Evolutionary conservation across 2,113 vertebrate species (phyloP), one percentile per base, ranked within the genome.

Genomic region (Barbus barbus): DNA sequence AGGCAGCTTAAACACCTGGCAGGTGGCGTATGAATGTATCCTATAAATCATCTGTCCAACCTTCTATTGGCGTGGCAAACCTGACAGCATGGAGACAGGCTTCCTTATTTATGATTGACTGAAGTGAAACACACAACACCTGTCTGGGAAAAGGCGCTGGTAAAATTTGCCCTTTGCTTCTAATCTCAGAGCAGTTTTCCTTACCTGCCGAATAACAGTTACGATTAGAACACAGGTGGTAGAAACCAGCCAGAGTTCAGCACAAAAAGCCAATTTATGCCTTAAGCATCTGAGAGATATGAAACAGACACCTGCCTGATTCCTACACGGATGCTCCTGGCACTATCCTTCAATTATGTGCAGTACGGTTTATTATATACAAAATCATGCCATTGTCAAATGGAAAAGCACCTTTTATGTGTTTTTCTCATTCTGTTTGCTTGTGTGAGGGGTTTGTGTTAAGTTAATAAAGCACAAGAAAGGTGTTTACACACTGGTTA

Each of bases 401-500:
- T 20, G 16, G 53, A 78, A 60, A 82, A 56, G 22, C 16, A 9
- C 13, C 28, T 81, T 85, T 56, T 53, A 28, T 16, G 4, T 56
- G 22, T 26, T 65, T 87, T 86, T 85, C 46, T 73, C n/a, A 69
- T 61, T 46, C 20, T 6, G 20, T 67, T 78, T 87, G 75, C 87
- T 83, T 87, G 75, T 41, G 18, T 84, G 69, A 76, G 81, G 67
- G 63, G 75, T 44, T 51, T 86, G 56, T 56, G 80, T 56, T 46
- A 18, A 75, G 89, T 84, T 90, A 87, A 89, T 87, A 85, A 78
- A 81, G 63, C 86, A 89, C 89, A 72, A 36, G 48, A 82, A 84
- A 46, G 33, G 77, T 90, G 86, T 89, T 87, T 89, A 88, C 86
- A 81, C 58, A 85, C 72, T 88, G 81, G 89, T 88, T 90, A 90